phyloP scores from a whole-genome alignment of 2,888 invertebrate species.

The Leptopilina myrica region DNA sequence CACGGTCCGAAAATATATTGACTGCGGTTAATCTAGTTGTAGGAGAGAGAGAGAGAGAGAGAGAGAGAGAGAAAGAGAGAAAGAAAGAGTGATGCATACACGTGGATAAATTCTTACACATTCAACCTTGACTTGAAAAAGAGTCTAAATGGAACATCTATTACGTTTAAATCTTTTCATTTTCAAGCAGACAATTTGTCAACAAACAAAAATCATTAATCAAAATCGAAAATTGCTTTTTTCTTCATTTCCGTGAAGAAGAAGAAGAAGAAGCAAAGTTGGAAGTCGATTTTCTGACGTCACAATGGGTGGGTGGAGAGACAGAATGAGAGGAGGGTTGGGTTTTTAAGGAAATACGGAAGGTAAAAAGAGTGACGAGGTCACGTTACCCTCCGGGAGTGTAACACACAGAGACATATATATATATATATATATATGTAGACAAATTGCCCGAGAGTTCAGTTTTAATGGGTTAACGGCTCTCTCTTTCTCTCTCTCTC shows the following conservation, averaged over 20 bases:
- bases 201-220: background rate
- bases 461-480: constrained; percentile 72
- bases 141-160: constrained; percentile 17
- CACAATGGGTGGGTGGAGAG: no score
- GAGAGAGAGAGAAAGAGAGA: background rate
- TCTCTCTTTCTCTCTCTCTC: constrained; percentile 49
- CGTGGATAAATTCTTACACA: constrained; percentile 1
- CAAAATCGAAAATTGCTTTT: background rate
- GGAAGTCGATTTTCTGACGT: no score
- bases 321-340: constrained; percentile 8
- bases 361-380: constrained; percentile 57
- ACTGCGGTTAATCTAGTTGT: constrained; percentile 35
- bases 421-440: no score
- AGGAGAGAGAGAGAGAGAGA: background rate
- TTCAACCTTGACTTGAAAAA: constrained; percentile 31
- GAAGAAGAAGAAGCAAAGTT: no score
- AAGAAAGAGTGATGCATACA: constrained; percentile 6
- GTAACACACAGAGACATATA: background rate
- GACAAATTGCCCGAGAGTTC: constrained; percentile 54
- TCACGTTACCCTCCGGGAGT: constrained; percentile 59
- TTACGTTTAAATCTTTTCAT: background rate
- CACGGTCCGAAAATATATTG: constrained; percentile 38
- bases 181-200: background rate
- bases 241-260: no score
- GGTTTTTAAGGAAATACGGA: constrained; percentile 56